These are phyloP conservation scores for Thymallus thymallus DNA, from an alignment of 2,113 vertebrate species.

Conservation along the genomic window DNA sequence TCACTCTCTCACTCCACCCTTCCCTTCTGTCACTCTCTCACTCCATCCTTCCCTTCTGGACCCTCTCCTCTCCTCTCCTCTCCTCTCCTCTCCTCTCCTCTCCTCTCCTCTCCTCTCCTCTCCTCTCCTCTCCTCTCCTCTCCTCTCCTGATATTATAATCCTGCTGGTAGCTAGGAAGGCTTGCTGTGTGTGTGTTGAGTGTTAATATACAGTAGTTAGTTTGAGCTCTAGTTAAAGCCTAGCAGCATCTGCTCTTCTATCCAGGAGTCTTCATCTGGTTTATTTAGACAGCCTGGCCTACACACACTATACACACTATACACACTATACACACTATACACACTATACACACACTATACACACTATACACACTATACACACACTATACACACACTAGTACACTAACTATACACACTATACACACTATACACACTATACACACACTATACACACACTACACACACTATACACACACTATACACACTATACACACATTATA, in stretches of 20 bases:
- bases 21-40: too few species aligned
- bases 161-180: constrained; percentile 49
- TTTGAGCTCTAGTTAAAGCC: constrained; percentile 68
- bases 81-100: too few species aligned
- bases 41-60: too few species aligned
- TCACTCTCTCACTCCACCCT: too few species aligned
- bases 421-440: too few species aligned
- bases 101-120: neutral
- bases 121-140: neutral
- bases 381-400: too few species aligned
- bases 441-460: constrained; percentile 18
- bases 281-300: constrained; percentile 40
- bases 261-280: constrained; percentile 62
- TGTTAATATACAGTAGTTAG: constrained; percentile 24
- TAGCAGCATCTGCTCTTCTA: constrained; percentile 62
- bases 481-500: constrained; percentile 21
- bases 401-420: too few species aligned
- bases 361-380: too few species aligned
- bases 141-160: constrained; percentile 62
- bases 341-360: constrained; percentile 19
- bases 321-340: constrained; percentile 16
- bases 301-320: constrained; percentile 30
- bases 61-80: too few species aligned
- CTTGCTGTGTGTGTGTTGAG: neutral
- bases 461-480: constrained; percentile 28